Conservation (phyloP, 2,797 vertebrate genomes). For the Aphelocoma californica region DNA sequence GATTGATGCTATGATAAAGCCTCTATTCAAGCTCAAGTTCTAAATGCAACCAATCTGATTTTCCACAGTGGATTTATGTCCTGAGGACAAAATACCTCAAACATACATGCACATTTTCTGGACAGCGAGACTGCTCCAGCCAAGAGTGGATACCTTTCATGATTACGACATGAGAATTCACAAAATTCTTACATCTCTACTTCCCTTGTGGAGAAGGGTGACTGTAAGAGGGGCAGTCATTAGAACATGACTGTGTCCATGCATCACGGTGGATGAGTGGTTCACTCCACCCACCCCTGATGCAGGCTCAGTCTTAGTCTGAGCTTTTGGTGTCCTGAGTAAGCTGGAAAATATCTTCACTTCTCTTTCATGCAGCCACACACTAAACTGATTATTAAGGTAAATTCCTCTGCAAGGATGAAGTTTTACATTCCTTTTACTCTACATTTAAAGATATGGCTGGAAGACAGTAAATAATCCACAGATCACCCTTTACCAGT, state of each 20-base stretch:
- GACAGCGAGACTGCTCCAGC: background rate
- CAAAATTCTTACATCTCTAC: background rate
- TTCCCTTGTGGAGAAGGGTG: background rate
- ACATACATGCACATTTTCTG: background rate
- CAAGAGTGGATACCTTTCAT: background rate
- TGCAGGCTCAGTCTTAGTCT: background rate
- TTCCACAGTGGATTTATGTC: background rate
- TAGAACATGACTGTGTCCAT: background rate
- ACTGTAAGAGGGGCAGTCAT: background rate
- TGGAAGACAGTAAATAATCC: background rate
- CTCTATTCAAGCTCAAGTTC: background rate
- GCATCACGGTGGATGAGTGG: accelerated
- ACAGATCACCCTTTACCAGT: background rate
- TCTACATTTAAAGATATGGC: background rate
- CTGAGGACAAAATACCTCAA: background rate
- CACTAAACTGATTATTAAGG: background rate
- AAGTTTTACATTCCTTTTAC: background rate
- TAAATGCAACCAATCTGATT: background rate
- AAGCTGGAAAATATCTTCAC: background rate
- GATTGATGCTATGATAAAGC: background rate
- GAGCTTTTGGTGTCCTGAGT: background rate
- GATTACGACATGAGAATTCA: background rate
- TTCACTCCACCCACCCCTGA: background rate
- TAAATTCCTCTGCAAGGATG: background rate
- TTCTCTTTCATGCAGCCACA: background rate